These are phyloP conservation scores for Lepeophtheirus salmonis DNA, from an alignment of 1,140 invertebrate species.

Conservation along the genomic window DNA sequence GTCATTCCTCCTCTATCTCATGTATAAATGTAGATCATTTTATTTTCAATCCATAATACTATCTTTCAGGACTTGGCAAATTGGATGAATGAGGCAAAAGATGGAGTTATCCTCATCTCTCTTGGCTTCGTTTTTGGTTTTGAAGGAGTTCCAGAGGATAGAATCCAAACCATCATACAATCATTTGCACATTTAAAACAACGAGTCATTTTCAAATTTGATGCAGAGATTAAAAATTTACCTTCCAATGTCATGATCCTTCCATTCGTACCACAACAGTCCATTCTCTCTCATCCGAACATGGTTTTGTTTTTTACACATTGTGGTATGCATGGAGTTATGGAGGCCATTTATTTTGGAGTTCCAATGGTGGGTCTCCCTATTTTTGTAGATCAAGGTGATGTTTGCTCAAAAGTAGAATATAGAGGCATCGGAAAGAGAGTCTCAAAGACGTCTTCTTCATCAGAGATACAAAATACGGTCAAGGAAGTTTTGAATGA, in stretches of 20 bases:
- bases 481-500: conserved; percentile 1
- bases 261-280: conserved; percentile 25
- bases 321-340: conserved; percentile 30
- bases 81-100: no score
- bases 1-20: neutral
- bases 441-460: no score
- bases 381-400: conserved; percentile 28
- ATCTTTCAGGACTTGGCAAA: no score
- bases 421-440: conserved; percentile 26
- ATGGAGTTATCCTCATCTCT: conserved; percentile 26
- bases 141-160: conserved; percentile 17
- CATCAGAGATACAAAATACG: conserved; percentile 23
- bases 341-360: conserved; percentile 31
- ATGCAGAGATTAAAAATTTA: conserved; percentile 21
- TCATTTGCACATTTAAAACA: conserved; percentile 23
- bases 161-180: conserved; percentile 8
- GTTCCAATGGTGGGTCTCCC: conserved; percentile 33
- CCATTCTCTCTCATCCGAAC: conserved; percentile 25
- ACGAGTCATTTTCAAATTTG: conserved; percentile 25
- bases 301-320: conserved; percentile 26
- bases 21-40: no score
- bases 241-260: conserved; percentile 25
- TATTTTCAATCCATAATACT: no score
- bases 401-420: conserved; percentile 25
- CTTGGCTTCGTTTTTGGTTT: conserved; percentile 27